These are phyloP conservation scores for Tromatobia lineatoria DNA, from an alignment of 2,888 invertebrate genomes.

Conservation along the genomic window DNA sequence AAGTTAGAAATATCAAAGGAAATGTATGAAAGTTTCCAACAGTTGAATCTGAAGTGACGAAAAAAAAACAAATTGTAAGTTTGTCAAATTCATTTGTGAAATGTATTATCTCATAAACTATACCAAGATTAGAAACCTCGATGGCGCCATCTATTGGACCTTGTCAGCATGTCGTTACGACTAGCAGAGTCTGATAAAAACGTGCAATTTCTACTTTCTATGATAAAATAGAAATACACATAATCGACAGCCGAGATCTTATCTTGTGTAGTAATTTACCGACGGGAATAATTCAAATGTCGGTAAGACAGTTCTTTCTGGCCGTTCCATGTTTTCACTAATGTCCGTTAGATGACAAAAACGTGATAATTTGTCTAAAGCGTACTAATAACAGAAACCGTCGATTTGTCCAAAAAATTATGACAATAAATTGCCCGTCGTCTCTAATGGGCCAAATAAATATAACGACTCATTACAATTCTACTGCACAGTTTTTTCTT, in stretches of 20 bases:
- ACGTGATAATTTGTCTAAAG: neutral
- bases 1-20: too few species aligned
- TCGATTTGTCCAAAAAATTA: neutral
- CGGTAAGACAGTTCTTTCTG: neutral
- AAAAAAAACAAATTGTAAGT: too few species aligned
- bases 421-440: conserved; percentile 24
- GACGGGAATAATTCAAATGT: too few species aligned
- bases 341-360: conserved; percentile 35
- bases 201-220: neutral
- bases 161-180: neutral
- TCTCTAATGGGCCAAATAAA: conserved; percentile 39
- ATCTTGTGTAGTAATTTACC: neutral
- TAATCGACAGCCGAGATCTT: neutral
- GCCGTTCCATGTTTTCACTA: neutral
- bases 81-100: too few species aligned
- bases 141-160: conserved; percentile 11
- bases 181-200: neutral
- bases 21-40: too few species aligned
- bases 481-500: neutral
- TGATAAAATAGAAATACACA: conserved; percentile 8
- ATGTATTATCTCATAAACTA: too few species aligned
- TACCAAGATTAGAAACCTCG: too few species aligned
- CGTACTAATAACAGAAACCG: neutral
- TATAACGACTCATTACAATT: conserved; percentile 40
- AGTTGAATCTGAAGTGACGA: too few species aligned